A percentile compares a stretch with the other conserved stretches of the same genome.
phyloP scores from a whole-genome alignment of 2,888 invertebrate genomes.

The Glyphotaelius pellucidus region DNA sequence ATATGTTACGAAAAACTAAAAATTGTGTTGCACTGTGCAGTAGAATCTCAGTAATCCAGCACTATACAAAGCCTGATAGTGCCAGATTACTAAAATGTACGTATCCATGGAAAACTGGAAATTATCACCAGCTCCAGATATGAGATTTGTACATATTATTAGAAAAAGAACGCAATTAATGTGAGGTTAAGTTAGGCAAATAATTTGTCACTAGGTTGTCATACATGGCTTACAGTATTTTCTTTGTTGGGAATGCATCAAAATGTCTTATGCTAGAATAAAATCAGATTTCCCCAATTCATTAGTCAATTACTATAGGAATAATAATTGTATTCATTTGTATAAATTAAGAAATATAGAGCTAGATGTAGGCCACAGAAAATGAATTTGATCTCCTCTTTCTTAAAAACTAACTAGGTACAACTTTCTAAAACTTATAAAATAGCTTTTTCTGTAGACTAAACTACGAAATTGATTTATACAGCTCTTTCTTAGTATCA shows the following conservation, averaged over 20 bases:
- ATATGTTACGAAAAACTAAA: neutral
- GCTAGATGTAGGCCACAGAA: neutral
- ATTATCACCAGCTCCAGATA: neutral
- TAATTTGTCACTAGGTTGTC: constrained; percentile 35
- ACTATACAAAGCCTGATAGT: neutral
- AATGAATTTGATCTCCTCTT: neutral
- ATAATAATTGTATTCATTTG: constrained; percentile 18
- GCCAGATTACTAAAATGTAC: neutral
- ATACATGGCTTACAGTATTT: constrained; percentile 61
- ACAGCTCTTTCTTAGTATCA: neutral
- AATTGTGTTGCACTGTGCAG: neutral
- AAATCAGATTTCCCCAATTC: constrained; percentile 58
- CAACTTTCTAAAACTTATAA: neutral
- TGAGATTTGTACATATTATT: neutral
- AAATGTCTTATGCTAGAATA: constrained; percentile 65
- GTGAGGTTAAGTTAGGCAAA: neutral
- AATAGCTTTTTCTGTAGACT: neutral
- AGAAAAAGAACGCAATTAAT: neutral
- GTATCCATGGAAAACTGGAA: neutral
- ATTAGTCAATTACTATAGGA: constrained; percentile 62
- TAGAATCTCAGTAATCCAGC: neutral
- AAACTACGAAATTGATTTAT: neutral
- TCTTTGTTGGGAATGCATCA: constrained; percentile 62
- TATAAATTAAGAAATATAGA: neutral
- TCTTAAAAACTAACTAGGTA: neutral